Evolutionary conservation across 2,797 vertebrate species (phyloP).

Genomic region (Percopsis omiscomaycus): DNA sequence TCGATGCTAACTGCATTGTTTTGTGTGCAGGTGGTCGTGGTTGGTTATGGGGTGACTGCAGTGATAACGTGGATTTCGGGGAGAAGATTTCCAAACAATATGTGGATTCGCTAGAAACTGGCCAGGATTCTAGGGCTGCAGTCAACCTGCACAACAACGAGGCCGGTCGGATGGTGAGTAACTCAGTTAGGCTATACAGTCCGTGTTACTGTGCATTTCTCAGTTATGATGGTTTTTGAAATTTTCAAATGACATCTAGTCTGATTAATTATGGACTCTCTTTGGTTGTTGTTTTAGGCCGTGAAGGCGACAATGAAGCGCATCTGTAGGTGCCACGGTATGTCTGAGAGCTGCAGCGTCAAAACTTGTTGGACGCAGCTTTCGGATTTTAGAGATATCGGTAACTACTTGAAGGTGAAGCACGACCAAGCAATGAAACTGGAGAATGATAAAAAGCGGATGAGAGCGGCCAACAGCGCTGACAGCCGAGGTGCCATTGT

Average conservation of each 20-base stretch:
- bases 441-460: constrained; percentile 84
- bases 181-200: background rate
- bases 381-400: constrained; percentile 88
- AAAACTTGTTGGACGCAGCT: constrained; percentile 97
- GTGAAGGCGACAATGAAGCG: constrained; percentile 89
- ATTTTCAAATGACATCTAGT: accelerated
- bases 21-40: constrained; percentile 84
- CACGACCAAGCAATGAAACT: constrained; percentile 87
- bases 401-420: constrained; percentile 89
- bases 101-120: constrained; percentile 93
- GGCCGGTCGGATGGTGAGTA: constrained; percentile 85
- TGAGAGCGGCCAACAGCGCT: constrained; percentile 88
- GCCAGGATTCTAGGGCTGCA: constrained; percentile 90
- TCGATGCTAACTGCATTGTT: background rate
- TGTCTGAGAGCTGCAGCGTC: constrained; percentile 96
- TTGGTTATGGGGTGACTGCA: constrained; percentile 98
- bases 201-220: background rate
- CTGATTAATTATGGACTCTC: background rate
- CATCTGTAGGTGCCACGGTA: constrained; percentile 94
- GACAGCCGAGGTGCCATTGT: constrained; percentile 82
- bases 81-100: constrained; percentile 92
- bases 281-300: constrained; percentile 73
- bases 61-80: constrained; percentile 93
- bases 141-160: constrained; percentile 97
- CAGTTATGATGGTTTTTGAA: background rate